Conservation (phyloP, 2,888 invertebrate genomes). For the Yponomeuta cagnagella region DNA sequence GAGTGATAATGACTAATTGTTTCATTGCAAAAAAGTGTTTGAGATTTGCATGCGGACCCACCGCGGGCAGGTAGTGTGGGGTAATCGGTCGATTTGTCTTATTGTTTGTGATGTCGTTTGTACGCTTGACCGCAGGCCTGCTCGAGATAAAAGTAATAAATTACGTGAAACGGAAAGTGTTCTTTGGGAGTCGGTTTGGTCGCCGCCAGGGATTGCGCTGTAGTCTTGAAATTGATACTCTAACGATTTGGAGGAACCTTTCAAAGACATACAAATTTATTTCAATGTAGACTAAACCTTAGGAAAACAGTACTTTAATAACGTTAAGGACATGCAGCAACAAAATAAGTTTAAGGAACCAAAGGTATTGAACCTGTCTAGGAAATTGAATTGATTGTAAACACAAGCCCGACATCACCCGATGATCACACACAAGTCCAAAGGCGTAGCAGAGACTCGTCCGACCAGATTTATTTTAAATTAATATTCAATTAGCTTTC, state of each 20-base stretch:
- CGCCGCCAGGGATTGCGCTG: constrained; percentile 30
- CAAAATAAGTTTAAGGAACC: too few relatives aligned
- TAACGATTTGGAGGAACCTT: background rate
- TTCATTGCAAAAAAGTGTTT: constrained; percentile 37
- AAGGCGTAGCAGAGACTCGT: constrained; percentile 43
- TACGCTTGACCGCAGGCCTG: constrained; percentile 62
- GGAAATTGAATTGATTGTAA: background rate
- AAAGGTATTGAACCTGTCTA: background rate
- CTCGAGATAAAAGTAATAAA: constrained; percentile 72
- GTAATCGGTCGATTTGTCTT: constrained; percentile 74
- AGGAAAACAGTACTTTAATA: background rate
- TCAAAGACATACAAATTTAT: background rate
- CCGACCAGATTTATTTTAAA: constrained; percentile 69
- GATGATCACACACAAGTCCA: constrained; percentile 14
- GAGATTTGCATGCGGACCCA: constrained; percentile 62
- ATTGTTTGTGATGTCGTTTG: constrained; percentile 68
- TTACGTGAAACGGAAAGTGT: constrained; percentile 68
- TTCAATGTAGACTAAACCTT: background rate
- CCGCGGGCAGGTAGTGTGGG: constrained; percentile 66
- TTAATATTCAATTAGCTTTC: constrained; percentile 76
- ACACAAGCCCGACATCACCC: background rate
- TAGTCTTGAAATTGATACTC: background rate
- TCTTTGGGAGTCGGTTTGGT: constrained; percentile 42
- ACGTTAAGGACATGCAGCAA: too few relatives aligned
- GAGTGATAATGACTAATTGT: constrained; percentile 49